A percentile compares a stretch with the other conserved stretches of the same genome.
Conservation (phyloP, 2,797 vertebrate species). For the Anguilla marmorata region DNA sequence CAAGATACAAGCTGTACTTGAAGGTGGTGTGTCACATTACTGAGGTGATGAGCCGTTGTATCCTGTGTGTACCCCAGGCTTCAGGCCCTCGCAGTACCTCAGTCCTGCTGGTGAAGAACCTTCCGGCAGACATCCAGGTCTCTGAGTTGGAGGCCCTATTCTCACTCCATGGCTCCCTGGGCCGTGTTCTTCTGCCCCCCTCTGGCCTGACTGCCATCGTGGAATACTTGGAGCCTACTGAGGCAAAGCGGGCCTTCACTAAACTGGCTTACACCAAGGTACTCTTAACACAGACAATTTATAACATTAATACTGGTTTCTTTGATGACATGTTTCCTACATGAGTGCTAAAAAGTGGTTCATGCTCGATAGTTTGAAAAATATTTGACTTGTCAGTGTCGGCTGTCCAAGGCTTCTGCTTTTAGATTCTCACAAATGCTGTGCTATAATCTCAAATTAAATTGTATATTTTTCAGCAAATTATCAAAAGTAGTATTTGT, state of each 20-base stretch:
- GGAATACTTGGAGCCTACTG: slow-evolving; percentile 88
- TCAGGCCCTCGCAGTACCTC: slow-evolving; percentile 81
- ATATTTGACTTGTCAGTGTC: no score
- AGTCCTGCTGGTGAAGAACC: slow-evolving; percentile 92
- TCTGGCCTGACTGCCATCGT: slow-evolving; percentile 88
- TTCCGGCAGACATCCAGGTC: slow-evolving; percentile 74
- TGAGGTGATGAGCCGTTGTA: neutral
- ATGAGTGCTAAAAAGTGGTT: no score
- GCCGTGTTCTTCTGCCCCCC: slow-evolving; percentile 87
- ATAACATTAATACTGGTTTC: neutral
- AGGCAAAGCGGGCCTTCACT: slow-evolving; percentile 88
- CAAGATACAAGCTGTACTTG: neutral
- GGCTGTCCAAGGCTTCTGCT: no score
- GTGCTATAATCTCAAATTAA: no score
- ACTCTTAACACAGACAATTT: neutral
- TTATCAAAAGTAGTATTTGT: no score
- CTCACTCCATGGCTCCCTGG: slow-evolving; percentile 79
- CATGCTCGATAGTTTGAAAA: no score
- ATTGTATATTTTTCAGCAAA: no score
- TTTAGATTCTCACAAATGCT: no score
- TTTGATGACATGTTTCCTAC: no score
- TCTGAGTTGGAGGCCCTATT: slow-evolving; percentile 81
- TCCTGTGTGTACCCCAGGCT: slow-evolving; percentile 67
- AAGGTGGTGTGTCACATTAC: neutral
- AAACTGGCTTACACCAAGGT: slow-evolving; percentile 93